Evolutionary conservation across 2,888 invertebrate genomes (phyloP), one percentile per base, ranked within the genome.

Genomic region (Pristionchus maxplancki): DNA sequence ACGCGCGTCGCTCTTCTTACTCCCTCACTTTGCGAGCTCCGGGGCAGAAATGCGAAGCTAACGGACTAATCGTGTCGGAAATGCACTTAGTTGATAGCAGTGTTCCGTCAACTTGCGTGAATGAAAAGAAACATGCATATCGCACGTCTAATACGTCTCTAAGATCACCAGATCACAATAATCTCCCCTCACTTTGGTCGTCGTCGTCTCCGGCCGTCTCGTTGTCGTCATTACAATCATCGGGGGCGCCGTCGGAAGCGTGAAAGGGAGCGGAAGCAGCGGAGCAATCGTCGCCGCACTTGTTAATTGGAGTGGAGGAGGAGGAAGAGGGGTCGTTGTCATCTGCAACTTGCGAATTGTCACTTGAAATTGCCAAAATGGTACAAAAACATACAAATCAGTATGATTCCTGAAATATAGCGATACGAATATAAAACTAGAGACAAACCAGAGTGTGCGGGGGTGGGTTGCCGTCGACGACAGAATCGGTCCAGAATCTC

Each of bases 401-500:
- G n/a, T n/a, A n/a, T 44, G 44, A 44, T 44, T 44, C 11, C 44
- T 44, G 11, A 44, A 44, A 44, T 9, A 11, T 44, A 44, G 11
- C 44, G 11, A 44, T 9, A 44, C 53, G 15, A 53, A 53, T 13
- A 53, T 17, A 34, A 67, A 24, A 28, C 5, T 4, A 62, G 28
- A 67, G 15, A 34, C 64, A 17, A 31, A 71, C 71, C 37, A 71
- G 15, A 44, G 4, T 44, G 28, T 67, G 15, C 34, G 37, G 44
- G 0, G 40, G 5, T 0, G 40, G 8, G 44, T 78, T 78, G n/a
- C 74, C 74, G 20, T 78, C 44, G 3, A n/a, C n/a, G 24, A 58
- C 48, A 1, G 78, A 40, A 82, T 94, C 92, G 4, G 93, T 91
- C 93, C 94, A 94, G 40, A 92, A 90, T 58, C 90, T 90, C 1